Evolutionary conservation across 2,797 vertebrate genomes (phyloP).

Genomic region (Trachurus trachurus): DNA sequence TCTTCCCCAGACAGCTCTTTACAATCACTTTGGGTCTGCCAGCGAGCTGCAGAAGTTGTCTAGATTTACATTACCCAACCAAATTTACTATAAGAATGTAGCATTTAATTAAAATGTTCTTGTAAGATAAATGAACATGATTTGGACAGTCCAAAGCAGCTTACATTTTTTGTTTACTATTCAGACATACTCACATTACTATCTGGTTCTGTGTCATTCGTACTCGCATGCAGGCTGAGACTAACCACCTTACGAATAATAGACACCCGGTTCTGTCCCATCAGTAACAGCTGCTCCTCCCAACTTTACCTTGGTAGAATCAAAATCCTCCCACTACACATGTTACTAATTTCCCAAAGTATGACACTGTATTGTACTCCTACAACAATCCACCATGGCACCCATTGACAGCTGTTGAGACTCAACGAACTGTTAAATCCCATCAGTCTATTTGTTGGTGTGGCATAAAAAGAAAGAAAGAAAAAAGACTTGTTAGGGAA

Average conservation of each 20-base stretch:
- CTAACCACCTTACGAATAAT: neutral
- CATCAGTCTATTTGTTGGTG: constrained; percentile 4
- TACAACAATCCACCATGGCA: constrained; percentile 19
- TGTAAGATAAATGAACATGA: too few relatives aligned
- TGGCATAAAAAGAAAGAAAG: neutral
- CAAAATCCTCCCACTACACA: neutral
- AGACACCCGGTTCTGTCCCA: neutral
- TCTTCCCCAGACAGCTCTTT: neutral
- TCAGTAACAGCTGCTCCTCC: constrained; percentile 3
- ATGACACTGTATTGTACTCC: neutral
- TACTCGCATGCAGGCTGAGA: too few relatives aligned
- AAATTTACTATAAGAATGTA: too few relatives aligned
- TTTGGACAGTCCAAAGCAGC: too few relatives aligned
- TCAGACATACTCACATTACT: neutral
- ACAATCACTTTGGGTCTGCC: too few relatives aligned
- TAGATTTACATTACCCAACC: too few relatives aligned
- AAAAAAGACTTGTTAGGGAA: neutral
- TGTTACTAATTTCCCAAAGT: constrained; percentile 11
- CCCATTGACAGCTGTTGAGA: neutral
- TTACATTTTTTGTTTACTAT: too few relatives aligned
- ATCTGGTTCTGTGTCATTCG: neutral
- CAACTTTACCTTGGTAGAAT: neutral
- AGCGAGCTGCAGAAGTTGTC: neutral
- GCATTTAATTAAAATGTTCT: too few relatives aligned
- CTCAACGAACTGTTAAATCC: constrained; percentile 3